Percentiles rank a stretch among this genome's conserved stretches.
These are phyloP conservation scores for Datnioides undecimradiatus DNA, from an alignment of 2,113 vertebrate genomes.

Conservation along the genomic window DNA sequence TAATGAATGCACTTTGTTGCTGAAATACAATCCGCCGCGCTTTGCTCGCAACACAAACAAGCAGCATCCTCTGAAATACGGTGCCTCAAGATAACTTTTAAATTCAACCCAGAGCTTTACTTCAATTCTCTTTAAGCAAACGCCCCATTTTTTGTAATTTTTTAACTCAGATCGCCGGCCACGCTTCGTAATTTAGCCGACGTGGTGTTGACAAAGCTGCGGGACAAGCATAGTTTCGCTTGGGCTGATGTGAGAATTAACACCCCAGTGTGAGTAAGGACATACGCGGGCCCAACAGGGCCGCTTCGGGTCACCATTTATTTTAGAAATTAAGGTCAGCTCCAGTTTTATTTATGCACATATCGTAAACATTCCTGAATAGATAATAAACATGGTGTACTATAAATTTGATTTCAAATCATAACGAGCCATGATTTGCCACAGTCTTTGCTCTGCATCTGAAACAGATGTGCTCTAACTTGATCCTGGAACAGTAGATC, in stretches of 20 bases:
- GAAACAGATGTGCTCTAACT: conserved; percentile 68
- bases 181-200: conserved; percentile 11
- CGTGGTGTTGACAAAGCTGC: conserved; percentile 5
- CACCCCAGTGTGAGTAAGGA: background rate
- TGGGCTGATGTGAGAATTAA: conserved; percentile 14
- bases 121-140: background rate
- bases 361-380: conserved; percentile 36
- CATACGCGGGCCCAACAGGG: background rate
- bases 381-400: conserved; percentile 38
- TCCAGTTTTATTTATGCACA: conserved; percentile 29
- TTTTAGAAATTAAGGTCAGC: conserved; percentile 32
- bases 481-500: conserved; percentile 38
- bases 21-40: background rate
- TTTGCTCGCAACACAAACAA: background rate
- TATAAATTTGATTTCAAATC: conserved; percentile 58
- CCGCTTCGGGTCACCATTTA: conserved; percentile 27
- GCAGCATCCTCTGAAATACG: conserved; percentile 21
- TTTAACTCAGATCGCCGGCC: background rate
- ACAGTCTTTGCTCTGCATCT: conserved; percentile 52
- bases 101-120: conserved; percentile 4
- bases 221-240: conserved; percentile 16
- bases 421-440: conserved; percentile 50
- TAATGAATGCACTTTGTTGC: background rate
- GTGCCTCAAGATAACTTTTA: conserved; percentile 8
- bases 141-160: conserved; percentile 5